These are phyloP conservation scores for Mongoloraphidia duomilia DNA, from an alignment of 2,888 invertebrate species.

Conservation along the genomic window DNA sequence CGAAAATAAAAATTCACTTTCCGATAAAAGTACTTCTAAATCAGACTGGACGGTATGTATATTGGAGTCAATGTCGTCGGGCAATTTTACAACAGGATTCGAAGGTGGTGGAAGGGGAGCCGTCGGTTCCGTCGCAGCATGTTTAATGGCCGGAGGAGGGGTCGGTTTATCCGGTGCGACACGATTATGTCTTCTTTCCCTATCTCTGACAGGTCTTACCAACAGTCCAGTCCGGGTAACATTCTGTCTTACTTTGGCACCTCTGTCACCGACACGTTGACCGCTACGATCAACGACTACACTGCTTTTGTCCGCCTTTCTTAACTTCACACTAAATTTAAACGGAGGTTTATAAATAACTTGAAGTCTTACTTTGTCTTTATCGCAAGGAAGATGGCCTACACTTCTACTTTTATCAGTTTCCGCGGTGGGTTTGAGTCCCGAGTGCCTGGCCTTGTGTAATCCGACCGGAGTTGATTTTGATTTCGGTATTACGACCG, in stretches of 20 bases:
- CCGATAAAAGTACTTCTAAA: conserved; percentile 42
- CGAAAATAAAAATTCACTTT: conserved; percentile 39
- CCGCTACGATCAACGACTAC: conserved; percentile 43
- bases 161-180: conserved; percentile 21
- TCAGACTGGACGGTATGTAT: conserved; percentile 46
- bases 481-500: conserved; percentile 55
- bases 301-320: conserved; percentile 53
- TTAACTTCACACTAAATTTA: conserved; percentile 68
- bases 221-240: conserved; percentile 32
- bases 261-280: conserved; percentile 25
- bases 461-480: conserved; percentile 71
- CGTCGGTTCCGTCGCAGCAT: conserved; percentile 2
- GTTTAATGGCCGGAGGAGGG: conserved; percentile 3
- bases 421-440: conserved; percentile 17
- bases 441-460: conserved; percentile 21
- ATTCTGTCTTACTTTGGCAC: conserved; percentile 12
- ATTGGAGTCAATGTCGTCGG: conserved; percentile 36
- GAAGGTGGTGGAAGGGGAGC: conserved; percentile 1
- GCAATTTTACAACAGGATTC: conserved; percentile 3
- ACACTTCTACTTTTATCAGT: conserved; percentile 48
- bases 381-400: conserved; percentile 46
- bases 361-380: conserved; percentile 59
- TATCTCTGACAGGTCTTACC: conserved; percentile 27
- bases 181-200: conserved; percentile 14
- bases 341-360: conserved; percentile 81